Percentiles rank a stretch among this genome's conserved stretches.
phyloP scores from a whole-genome alignment of 2,113 vertebrate genomes.

The Channa argus region DNA sequence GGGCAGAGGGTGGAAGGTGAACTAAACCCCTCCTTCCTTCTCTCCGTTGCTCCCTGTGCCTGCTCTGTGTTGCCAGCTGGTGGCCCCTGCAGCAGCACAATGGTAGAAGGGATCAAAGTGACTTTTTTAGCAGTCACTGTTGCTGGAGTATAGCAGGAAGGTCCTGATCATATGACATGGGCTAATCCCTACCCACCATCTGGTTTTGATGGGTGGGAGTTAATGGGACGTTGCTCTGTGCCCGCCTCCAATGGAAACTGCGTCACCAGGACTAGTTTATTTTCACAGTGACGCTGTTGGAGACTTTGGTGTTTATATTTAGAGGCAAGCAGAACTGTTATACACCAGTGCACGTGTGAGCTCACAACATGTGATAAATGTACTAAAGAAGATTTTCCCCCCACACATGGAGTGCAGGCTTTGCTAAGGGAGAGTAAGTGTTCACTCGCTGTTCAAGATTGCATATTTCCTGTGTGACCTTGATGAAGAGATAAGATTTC shows the following conservation, averaged over 20 bases:
- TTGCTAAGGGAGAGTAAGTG: conserved; percentile 22
- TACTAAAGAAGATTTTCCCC: conserved; percentile 33
- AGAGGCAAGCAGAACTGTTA: conserved; percentile 63
- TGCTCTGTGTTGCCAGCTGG: conserved; percentile 73
- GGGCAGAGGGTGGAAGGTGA: conserved; percentile 65
- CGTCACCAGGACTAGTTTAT: conserved; percentile 64
- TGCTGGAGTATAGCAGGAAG: conserved; percentile 66
- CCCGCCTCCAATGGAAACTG: conserved; percentile 47
- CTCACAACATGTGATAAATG: conserved; percentile 76
- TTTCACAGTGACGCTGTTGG: conserved; percentile 59
- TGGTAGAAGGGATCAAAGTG: conserved; percentile 76
- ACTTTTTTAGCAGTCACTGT: conserved; percentile 74
- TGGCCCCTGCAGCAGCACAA: conserved; percentile 68
- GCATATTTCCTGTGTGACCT: conserved; percentile 50
- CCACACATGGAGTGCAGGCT: conserved; percentile 12
- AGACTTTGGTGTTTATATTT: conserved; percentile 78
- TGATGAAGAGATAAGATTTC: conserved; percentile 46
- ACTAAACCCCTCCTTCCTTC: conserved; percentile 39
- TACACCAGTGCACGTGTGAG: conserved; percentile 73
- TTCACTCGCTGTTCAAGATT: conserved; percentile 25
- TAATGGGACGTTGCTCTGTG: conserved; percentile 38
- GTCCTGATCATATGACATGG: conserved; percentile 68
- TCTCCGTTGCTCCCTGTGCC: conserved; percentile 16
- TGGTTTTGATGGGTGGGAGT: conserved; percentile 67
- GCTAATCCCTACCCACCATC: conserved; percentile 81